Percentiles rank a stretch among this genome's conserved stretches.
Evolutionary conservation across 2,113 vertebrate species (phyloP).

Genomic region (Taxidea taxus): DNA sequence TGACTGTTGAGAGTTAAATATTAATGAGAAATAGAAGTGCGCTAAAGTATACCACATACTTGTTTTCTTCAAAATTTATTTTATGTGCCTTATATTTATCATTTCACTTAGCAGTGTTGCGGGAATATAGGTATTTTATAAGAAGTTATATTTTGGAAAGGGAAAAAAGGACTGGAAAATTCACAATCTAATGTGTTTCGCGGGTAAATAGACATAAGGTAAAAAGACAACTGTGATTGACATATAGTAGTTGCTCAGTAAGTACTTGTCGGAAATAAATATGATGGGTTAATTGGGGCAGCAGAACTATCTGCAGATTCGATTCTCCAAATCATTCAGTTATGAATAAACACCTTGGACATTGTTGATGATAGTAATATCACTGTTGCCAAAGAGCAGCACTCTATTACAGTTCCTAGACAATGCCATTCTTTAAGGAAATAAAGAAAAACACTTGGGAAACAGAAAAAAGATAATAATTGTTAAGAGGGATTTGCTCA

Average conservation of each 20-base stretch:
- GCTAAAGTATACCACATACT: neutral
- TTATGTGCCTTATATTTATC: neutral
- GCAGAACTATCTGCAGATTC: neutral
- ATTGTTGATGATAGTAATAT: neutral
- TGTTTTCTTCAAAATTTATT: slow-evolving; percentile 20
- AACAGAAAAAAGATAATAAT: neutral
- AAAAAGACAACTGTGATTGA: neutral
- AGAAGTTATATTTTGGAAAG: slow-evolving; percentile 27
- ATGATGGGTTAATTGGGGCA: neutral
- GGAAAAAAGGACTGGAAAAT: neutral
- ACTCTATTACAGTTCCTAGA: neutral
- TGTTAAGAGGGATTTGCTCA: neutral
- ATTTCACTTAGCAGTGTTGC: neutral
- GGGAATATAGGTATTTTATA: neutral
- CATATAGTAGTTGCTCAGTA: neutral
- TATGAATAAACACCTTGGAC: neutral
- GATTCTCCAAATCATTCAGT: neutral
- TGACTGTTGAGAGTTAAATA: neutral
- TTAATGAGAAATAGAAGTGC: neutral
- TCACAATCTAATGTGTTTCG: neutral
- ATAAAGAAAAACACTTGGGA: neutral
- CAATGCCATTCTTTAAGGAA: neutral
- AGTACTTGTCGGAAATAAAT: neutral
- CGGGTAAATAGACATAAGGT: neutral
- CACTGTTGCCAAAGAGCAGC: neutral